phyloP scores from a whole-genome alignment of 2,113 vertebrate genomes.

The Cryptotis parvus region DNA sequence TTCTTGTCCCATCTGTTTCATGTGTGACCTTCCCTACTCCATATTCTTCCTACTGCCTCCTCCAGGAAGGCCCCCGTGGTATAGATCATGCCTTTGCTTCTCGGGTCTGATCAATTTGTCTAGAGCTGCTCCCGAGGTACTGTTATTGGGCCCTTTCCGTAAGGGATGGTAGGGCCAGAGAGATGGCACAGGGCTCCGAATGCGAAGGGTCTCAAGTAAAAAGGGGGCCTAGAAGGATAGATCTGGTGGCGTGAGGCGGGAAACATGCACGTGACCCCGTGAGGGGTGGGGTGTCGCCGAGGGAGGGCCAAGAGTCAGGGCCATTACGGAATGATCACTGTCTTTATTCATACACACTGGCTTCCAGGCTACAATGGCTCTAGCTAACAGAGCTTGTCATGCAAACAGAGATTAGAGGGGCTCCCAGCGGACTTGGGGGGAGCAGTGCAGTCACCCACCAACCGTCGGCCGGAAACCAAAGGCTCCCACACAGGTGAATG shows the following conservation, averaged over 20 bases:
- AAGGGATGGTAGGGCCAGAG: too few relatives aligned
- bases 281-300: neutral
- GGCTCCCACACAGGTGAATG: neutral
- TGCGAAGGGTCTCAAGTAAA: neutral
- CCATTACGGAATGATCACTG: slow-evolving; percentile 70
- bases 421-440: neutral
- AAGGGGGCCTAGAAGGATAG: neutral
- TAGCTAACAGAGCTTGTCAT: slow-evolving; percentile 86
- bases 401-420: slow-evolving; percentile 83
- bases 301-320: neutral
- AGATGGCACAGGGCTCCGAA: too few relatives aligned
- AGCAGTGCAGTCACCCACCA: slow-evolving; percentile 73
- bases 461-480: slow-evolving; percentile 54
- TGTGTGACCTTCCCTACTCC: too few relatives aligned
- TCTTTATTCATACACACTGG: slow-evolving; percentile 88
- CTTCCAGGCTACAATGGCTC: slow-evolving; percentile 86
- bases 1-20: too few relatives aligned
- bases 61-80: too few relatives aligned
- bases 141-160: too few relatives aligned
- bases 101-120: too few relatives aligned
- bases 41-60: too few relatives aligned
- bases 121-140: too few relatives aligned
- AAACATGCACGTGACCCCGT: neutral
- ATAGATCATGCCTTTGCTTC: too few relatives aligned
- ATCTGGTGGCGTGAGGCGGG: neutral